A percentile compares a stretch with the other conserved stretches of the same genome.
phyloP scores from a whole-genome alignment of 2,888 invertebrate genomes.

The Luffia ferchaultella region DNA sequence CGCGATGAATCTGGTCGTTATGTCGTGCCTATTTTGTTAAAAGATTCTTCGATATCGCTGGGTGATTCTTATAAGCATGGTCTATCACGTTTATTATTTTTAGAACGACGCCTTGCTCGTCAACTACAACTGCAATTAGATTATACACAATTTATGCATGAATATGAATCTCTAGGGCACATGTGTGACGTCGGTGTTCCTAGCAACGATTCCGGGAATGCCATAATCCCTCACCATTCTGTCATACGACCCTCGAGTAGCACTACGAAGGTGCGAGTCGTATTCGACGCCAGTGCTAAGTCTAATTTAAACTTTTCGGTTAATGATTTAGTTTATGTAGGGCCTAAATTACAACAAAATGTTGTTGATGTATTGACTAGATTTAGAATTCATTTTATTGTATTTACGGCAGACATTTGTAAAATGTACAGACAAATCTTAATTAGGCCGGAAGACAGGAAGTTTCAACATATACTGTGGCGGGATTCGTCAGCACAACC shows the following conservation, averaged over 20 bases:
- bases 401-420: slow-evolving; percentile 19
- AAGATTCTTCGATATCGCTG: too few relatives aligned
- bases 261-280: slow-evolving; percentile 18
- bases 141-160: slow-evolving; percentile 15
- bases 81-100: too few relatives aligned
- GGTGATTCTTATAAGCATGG: too few relatives aligned
- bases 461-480: too few relatives aligned
- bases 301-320: slow-evolving; percentile 10
- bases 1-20: too few relatives aligned
- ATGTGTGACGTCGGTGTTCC: slow-evolving; percentile 8
- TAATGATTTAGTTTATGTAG: slow-evolving; percentile 16
- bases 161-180: slow-evolving; percentile 16
- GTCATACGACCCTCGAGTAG: slow-evolving; percentile 12
- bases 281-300: slow-evolving; percentile 18
- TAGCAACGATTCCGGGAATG: not conserved
- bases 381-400: slow-evolving; percentile 14
- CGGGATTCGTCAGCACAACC: too few relatives aligned
- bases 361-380: too few relatives aligned
- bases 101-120: too few relatives aligned
- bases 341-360: slow-evolving; percentile 19
- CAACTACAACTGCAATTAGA: too few relatives aligned
- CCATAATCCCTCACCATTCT: slow-evolving; percentile 14
- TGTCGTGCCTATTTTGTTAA: too few relatives aligned
- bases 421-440: too few relatives aligned
- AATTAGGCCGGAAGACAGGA: too few relatives aligned